Conservation (phyloP, 2,113 vertebrate species). For the Odontophorus gujanensis region DNA sequence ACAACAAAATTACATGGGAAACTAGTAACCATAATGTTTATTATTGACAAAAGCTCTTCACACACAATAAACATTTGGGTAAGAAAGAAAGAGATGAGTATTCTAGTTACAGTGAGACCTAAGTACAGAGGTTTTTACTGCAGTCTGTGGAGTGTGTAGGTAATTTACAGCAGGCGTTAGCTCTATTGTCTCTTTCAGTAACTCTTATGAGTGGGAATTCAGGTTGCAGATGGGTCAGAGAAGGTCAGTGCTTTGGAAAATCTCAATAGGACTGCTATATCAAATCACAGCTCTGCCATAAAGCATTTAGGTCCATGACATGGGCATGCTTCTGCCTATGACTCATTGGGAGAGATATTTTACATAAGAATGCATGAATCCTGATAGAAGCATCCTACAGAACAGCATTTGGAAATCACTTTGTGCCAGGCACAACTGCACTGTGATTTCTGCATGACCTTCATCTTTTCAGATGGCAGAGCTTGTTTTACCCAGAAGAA, state of each 20-base stretch:
- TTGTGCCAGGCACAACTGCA: not conserved
- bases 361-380: not conserved
- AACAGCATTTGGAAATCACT: not conserved
- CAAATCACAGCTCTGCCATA: not conserved
- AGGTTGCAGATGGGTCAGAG: not conserved
- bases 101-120: not conserved
- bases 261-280: not conserved
- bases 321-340: not conserved
- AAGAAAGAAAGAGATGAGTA: not conserved
- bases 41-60: not conserved
- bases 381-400: not conserved
- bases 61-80: not conserved
- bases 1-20: not conserved
- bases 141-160: not conserved
- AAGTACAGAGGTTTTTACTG: not conserved
- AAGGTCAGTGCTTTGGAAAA: slow-evolving; percentile 21
- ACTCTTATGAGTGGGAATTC: not conserved
- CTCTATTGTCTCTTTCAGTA: not conserved
- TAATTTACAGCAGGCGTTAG: not conserved
- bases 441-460: not conserved
- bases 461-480: not conserved
- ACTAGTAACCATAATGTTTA: not conserved
- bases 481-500: not conserved
- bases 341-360: not conserved
- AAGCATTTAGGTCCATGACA: not conserved